phyloP scores from a whole-genome alignment of 2,113 vertebrate species.

The Nycticebus coucang region DNA sequence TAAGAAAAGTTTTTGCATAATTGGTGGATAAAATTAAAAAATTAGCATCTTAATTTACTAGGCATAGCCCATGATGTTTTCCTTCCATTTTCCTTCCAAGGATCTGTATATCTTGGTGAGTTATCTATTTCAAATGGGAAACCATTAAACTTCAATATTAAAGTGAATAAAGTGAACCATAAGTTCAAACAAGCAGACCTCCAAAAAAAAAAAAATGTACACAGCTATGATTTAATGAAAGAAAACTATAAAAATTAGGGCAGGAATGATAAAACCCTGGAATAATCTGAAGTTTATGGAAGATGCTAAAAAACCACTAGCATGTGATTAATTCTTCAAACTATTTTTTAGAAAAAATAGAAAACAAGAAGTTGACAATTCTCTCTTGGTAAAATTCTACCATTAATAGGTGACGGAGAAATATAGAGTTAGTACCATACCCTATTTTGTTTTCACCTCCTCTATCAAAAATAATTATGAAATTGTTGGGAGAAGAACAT shows the following conservation, averaged over 20 bases:
- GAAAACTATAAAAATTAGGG: background rate
- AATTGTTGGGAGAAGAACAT: background rate
- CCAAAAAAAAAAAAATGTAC: too few relatives aligned
- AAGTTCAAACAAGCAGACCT: constrained; percentile 10
- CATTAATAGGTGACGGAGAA: background rate
- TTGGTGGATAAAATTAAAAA: background rate
- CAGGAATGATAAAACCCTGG: background rate
- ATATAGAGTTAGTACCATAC: background rate
- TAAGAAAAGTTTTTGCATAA: constrained; percentile 16
- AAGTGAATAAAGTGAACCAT: background rate
- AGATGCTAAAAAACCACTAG: background rate
- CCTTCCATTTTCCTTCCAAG: background rate
- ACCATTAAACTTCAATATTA: background rate
- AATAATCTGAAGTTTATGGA: background rate
- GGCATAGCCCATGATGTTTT: background rate
- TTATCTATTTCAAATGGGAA: background rate
- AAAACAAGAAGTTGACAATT: background rate
- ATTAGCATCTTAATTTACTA: background rate
- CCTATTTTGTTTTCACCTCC: background rate
- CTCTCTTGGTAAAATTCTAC: background rate
- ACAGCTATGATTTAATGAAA: background rate
- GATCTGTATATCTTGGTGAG: background rate
- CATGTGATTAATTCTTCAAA: background rate
- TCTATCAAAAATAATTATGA: constrained; percentile 9
- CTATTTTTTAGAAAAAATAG: constrained; percentile 1